Conservation (phyloP, 2,888 invertebrate genomes). For the Acleris sparsana region DNA sequence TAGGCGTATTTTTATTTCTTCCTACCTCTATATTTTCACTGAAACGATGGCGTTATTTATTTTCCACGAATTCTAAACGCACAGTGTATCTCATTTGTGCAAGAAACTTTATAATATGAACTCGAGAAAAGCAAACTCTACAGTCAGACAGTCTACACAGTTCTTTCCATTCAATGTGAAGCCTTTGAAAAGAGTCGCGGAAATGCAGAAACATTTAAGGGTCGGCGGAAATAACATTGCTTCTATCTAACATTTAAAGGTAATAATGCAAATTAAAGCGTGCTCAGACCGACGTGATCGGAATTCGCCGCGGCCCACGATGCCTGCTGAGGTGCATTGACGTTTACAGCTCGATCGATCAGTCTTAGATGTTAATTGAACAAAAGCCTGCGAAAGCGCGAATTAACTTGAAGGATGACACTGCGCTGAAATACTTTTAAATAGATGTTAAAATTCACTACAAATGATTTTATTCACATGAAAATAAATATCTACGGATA, state of each 20-base stretch:
- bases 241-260: constrained; percentile 21
- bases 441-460: too few species aligned
- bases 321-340: constrained; percentile 14
- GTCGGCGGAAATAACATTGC: constrained; percentile 23
- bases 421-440: too few species aligned
- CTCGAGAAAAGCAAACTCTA: not conserved
- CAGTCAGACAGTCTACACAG: not conserved
- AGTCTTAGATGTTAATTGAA: constrained; percentile 14
- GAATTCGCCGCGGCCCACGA: constrained; percentile 9
- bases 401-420: too few species aligned
- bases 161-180: not conserved
- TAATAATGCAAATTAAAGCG: constrained; percentile 36
- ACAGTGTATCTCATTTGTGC: constrained; percentile 1
- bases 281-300: constrained; percentile 22
- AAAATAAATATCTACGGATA: too few species aligned
- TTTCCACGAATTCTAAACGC: constrained; percentile 7
- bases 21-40: constrained; percentile 2
- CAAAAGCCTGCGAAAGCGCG: not conserved
- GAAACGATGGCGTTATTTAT: constrained; percentile 11
- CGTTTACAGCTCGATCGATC: constrained; percentile 27
- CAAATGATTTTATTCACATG: too few species aligned
- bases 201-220: constrained; percentile 7
- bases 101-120: not conserved
- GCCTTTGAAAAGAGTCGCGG: not conserved
- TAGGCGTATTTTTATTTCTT: constrained; percentile 20